A percentile compares a stretch with the other conserved stretches of the same genome.
These are phyloP conservation scores for Mus pahari DNA, from an alignment of 2,113 vertebrate genomes.

Conservation along the genomic window DNA sequence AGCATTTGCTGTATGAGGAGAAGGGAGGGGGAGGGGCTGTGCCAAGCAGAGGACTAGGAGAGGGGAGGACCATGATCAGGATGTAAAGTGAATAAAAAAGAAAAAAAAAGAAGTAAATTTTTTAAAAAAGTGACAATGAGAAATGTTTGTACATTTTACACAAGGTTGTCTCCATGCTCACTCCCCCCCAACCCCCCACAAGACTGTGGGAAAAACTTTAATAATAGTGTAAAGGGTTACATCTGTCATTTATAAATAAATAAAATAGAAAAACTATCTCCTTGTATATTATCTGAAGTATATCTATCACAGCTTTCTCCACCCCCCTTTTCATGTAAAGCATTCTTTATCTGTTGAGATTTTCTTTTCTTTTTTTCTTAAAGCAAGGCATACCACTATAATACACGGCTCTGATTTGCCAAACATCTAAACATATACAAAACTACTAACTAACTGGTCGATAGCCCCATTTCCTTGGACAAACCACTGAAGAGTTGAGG, in stretches of 20 bases:
- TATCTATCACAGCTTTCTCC: neutral
- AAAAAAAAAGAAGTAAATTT: no score
- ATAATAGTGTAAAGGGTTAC: neutral
- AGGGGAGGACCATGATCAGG: no score
- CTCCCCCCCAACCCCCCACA: rapidly evolving
- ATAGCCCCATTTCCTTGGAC: neutral
- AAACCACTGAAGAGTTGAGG: neutral
- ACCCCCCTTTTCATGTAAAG: neutral
- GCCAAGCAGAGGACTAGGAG: no score
- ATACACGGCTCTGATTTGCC: neutral
- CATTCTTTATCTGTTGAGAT: neutral
- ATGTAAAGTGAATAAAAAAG: no score
- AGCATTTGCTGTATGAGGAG: neutral
- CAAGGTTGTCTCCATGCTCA: no score
- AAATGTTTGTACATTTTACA: neutral
- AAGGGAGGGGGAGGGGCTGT: no score
- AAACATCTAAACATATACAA: neutral
- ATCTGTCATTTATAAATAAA: neutral
- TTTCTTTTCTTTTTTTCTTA: neutral
- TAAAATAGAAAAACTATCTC: neutral
- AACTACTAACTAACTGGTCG: neutral
- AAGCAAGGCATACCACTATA: neutral
- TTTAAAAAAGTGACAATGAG: neutral
- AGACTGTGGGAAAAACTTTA: neutral
- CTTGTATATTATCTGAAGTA: neutral